Conservation (phyloP, 2,888 invertebrate species). For the Andrena dorsata region DNA sequence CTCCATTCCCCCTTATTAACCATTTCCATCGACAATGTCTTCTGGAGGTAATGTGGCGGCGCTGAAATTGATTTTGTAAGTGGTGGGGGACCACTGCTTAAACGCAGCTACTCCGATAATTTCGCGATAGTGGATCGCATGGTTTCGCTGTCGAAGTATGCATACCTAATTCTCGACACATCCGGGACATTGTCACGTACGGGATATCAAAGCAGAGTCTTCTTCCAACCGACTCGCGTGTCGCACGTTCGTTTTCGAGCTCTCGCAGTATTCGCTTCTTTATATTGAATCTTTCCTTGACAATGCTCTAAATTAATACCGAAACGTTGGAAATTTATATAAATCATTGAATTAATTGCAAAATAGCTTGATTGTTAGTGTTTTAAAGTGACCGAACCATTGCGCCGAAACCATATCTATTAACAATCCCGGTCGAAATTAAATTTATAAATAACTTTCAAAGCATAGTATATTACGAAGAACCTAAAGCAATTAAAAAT, state of each 20-base stretch:
- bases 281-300: too few species aligned
- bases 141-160: neutral
- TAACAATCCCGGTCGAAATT: too few species aligned
- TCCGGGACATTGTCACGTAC: neutral
- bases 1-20: slow-evolving; percentile 5
- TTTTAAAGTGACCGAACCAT: too few species aligned
- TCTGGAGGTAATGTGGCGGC: neutral
- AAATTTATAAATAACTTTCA: too few species aligned
- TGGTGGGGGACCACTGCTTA: neutral
- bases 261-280: too few species aligned
- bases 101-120: neutral
- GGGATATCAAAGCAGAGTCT: neutral
- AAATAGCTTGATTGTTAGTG: too few species aligned
- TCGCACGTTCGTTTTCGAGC: too few species aligned
- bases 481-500: neutral
- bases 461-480: neutral
- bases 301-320: too few species aligned
- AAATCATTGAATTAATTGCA: too few species aligned
- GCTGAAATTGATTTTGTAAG: slow-evolving; percentile 1
- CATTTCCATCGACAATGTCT: neutral
- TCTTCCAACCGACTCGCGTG: too few species aligned
- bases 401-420: too few species aligned
- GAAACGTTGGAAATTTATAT: too few species aligned
- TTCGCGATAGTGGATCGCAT: neutral
- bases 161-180: neutral